A percentile compares a stretch with the other conserved stretches of the same genome.
Conservation (phyloP, 2,888 invertebrate genomes). For the Uropetala carovei region DNA sequence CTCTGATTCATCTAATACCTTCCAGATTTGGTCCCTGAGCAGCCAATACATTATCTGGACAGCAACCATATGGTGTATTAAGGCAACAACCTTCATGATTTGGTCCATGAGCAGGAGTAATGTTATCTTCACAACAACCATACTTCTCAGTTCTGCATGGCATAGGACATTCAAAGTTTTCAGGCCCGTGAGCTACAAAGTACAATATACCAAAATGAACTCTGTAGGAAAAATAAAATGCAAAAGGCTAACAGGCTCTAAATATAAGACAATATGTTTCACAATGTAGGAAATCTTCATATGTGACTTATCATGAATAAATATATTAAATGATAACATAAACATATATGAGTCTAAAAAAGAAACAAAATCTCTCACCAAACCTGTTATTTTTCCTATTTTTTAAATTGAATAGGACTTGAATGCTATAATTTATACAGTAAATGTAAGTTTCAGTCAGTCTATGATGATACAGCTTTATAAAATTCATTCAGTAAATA, state of each 20-base stretch:
- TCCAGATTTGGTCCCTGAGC: conserved; percentile 88
- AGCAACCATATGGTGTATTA: conserved; percentile 87
- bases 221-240: not conserved
- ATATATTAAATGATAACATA: too few species aligned
- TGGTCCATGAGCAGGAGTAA: conserved; percentile 91
- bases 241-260: too few species aligned
- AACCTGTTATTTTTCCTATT: too few species aligned
- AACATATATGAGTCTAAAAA: too few species aligned
- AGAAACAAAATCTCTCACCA: too few species aligned
- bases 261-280: too few species aligned
- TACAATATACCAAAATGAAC: not conserved
- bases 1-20: conserved; percentile 74
- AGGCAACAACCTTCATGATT: conserved; percentile 90
- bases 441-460: too few species aligned
- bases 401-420: too few species aligned
- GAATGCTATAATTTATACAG: too few species aligned
- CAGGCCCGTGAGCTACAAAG: conserved; percentile 80
- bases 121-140: conserved; percentile 92
- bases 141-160: conserved; percentile 83
- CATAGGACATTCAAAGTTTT: conserved; percentile 85
- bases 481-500: not conserved
- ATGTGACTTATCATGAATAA: too few species aligned
- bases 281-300: too few species aligned
- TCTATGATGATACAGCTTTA: too few species aligned
- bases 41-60: conserved; percentile 89